Percentiles rank a stretch among this genome's conserved stretches.
These are phyloP conservation scores for Prostheceraeus crozeri DNA, from an alignment of 2,888 invertebrate species.

Conservation along the genomic window DNA sequence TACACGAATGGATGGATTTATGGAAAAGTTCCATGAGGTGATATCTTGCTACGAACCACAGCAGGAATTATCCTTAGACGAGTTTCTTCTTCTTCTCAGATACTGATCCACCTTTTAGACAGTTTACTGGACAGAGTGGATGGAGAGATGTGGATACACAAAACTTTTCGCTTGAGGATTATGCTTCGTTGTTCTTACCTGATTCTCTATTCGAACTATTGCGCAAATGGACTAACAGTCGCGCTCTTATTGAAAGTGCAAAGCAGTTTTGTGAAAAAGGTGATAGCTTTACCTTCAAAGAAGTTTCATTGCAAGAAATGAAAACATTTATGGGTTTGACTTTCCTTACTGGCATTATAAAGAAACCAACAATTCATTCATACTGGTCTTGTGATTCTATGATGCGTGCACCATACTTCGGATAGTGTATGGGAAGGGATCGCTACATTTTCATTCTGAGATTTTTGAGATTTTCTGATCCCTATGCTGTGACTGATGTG, in stretches of 20 bases:
- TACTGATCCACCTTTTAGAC: too few relatives aligned
- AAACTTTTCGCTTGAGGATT: too few relatives aligned
- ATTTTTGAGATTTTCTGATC: too few relatives aligned
- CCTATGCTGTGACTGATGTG: not conserved
- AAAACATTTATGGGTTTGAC: constrained; percentile 4
- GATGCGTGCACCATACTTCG: constrained; percentile 17
- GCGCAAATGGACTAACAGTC: constrained; percentile 21
- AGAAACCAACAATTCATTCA: constrained; percentile 9
- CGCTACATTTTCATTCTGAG: not conserved
- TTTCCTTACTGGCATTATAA: not conserved
- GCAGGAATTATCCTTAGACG: constrained; percentile 22
- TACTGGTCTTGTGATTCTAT: not conserved
- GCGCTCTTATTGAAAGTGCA: constrained; percentile 17
- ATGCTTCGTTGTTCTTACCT: too few relatives aligned
- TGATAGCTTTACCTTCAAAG: constrained; percentile 5
- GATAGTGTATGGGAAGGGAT: constrained; percentile 3
- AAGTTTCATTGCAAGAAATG: not conserved
- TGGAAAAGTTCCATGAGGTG: constrained; percentile 22
- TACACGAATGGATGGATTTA: constrained; percentile 9
- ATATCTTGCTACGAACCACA: constrained; percentile 5
- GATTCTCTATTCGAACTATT: constrained; percentile 9
- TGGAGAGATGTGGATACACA: too few relatives aligned
- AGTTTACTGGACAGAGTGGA: too few relatives aligned
- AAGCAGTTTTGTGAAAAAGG: not conserved
- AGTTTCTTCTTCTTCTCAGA: constrained; percentile 7